Percentiles rank a stretch among this genome's conserved stretches.
phyloP scores from a whole-genome alignment of 2,113 vertebrate genomes.

The Pterocles gutturalis region DNA sequence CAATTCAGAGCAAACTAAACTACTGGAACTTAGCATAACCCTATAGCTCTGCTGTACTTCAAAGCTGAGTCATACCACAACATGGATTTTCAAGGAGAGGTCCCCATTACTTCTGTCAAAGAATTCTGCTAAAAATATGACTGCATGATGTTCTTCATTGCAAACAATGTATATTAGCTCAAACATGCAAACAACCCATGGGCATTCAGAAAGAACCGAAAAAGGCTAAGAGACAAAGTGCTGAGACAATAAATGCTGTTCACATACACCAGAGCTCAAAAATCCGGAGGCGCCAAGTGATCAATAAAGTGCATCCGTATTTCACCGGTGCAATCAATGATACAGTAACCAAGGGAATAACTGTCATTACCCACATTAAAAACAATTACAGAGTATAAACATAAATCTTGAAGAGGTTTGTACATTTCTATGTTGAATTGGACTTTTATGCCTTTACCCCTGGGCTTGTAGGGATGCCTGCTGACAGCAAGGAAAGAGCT shows the following conservation, averaged over 20 bases:
- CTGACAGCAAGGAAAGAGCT: not conserved
- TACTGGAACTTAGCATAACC: not conserved
- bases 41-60: not conserved
- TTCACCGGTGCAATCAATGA: constrained; percentile 56
- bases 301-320: constrained; percentile 52
- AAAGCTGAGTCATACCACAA: not conserved
- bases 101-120: not conserved
- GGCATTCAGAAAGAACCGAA: not conserved
- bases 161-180: not conserved
- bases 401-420: constrained; percentile 13
- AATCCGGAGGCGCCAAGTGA: constrained; percentile 26
- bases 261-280: not conserved
- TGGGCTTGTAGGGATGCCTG: not conserved
- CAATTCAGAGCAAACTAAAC: not conserved
- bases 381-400: constrained; percentile 59
- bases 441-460: not conserved
- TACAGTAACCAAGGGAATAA: constrained; percentile 54
- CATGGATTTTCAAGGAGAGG: not conserved
- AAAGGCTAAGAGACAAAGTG: not conserved
- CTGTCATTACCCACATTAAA: constrained; percentile 49
- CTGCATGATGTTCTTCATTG: not conserved
- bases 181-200: not conserved
- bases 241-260: not conserved
- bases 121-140: not conserved
- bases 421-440: fast-evolving